Evolutionary conservation across 2,888 invertebrate genomes (phyloP), one percentile per base, ranked within the genome.

Genomic region (Tolmerus cingulatus): DNA sequence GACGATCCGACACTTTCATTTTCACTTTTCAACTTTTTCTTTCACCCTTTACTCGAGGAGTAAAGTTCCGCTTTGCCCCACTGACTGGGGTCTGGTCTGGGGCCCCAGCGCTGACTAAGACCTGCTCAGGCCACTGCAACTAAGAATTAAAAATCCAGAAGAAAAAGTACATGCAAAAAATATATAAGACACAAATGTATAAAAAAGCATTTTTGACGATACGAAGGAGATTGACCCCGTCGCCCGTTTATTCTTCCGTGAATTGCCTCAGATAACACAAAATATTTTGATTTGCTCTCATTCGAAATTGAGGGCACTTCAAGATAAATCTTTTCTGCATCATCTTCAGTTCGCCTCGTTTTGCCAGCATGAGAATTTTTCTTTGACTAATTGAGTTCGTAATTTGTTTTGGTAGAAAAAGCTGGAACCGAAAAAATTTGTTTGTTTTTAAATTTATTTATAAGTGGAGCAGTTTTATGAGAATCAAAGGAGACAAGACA

Each of bases 11-110:
- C 76, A 76, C 76, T 76, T 76, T 76, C 76, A 76, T 76, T 76
- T 76, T 76, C 76, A 76, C 16, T 76, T 74, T 76, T 76, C 9
- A 34, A 76, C 76, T 76, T 76, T 76, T 76, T 76, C 76, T 76
- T 76, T 76, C 27, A 76, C 76, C 37, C 76, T 76, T 74, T 34
- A n/a, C 76, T 37, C 76, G 76, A 76, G 66, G 66, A 66, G 37
- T 76, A 76, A 76, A 34, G 76, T 76, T 76, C 37, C 76, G 76
- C 76, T 76, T n/a, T 76, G 76, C 37, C 76, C 76, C 76, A 76
- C 76, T 76, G 37, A 76, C 76, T 76, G 12, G 23, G 23, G 19
- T 4, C 66, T 19, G n/a, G 14, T 12, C 51, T 4, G n/a, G 30
- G 12, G 34, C 16, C 4, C 5, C 37, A 12, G 0, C n/a, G 76